A percentile compares a stretch with the other conserved stretches of the same genome.
Conservation (phyloP, 1,140 invertebrate species). For the Sarcophaga bullata region DNA sequence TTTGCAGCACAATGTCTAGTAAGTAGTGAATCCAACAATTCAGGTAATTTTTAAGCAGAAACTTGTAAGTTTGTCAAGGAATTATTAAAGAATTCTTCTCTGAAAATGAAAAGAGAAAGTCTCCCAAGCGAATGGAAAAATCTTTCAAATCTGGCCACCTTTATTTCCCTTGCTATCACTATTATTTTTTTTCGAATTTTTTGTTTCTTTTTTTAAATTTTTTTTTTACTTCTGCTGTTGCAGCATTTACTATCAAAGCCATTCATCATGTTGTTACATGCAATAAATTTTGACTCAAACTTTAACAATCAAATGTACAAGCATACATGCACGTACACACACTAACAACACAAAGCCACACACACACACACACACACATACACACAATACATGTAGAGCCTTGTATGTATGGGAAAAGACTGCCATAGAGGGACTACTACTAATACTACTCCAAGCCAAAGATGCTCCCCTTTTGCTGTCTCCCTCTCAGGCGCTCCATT, state of each 20-base stretch:
- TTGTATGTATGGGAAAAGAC: too few species aligned
- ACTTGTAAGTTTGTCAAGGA: too few species aligned
- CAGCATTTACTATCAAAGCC: slow-evolving; percentile 59
- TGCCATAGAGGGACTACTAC: not conserved
- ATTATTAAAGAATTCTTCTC: too few species aligned
- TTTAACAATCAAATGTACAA: not conserved
- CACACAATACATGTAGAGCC: not conserved
- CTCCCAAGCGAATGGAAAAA: too few species aligned
- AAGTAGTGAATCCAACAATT: too few species aligned
- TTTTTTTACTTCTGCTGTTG: slow-evolving; percentile 11
- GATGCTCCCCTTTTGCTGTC: too few species aligned
- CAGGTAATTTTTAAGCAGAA: too few species aligned
- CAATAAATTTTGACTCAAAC: slow-evolving; percentile 58
- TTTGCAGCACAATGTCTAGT: too few species aligned
- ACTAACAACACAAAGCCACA: too few species aligned
- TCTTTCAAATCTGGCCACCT: not conserved
- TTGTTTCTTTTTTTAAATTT: too few species aligned
- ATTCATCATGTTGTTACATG: slow-evolving; percentile 64
- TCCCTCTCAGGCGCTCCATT: not conserved
- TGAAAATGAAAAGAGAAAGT: too few species aligned
- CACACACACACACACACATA: not conserved
- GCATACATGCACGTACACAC: not conserved
- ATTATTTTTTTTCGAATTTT: too few species aligned
- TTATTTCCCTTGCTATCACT: not conserved
- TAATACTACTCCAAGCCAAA: not conserved